These are phyloP conservation scores for Drosophila navojoa DNA, from an alignment of 1,140 invertebrate species.

Conservation along the genomic window DNA sequence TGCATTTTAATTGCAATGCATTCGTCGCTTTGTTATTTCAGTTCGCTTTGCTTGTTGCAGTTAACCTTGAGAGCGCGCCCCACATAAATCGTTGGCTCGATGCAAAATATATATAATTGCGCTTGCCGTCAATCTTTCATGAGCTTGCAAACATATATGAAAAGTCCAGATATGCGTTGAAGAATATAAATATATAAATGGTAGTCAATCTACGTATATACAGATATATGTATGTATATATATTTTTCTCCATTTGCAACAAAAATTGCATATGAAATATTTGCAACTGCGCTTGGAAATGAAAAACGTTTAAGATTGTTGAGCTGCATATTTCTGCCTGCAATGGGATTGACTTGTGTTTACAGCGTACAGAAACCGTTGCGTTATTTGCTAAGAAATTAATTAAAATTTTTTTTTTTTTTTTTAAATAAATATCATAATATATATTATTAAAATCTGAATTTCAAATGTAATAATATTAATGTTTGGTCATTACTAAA, in stretches of 20 bases:
- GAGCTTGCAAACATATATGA: conserved; percentile 1
- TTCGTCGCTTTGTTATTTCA: conserved; percentile 56
- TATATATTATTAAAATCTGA: no score
- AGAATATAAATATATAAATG: no score
- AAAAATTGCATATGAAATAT: conserved; percentile 46
- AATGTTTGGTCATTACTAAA: no score
- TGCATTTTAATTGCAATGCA: conserved; percentile 76
- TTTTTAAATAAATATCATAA: no score
- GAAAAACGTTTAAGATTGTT: conserved; percentile 44
- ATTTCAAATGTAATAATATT: no score
- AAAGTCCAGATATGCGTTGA: neutral
- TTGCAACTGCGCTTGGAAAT: conserved; percentile 58
- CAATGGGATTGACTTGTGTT: neutral
- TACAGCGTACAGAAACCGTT: no score
- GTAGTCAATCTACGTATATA: conserved; percentile 13
- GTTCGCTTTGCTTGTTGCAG: conserved; percentile 17
- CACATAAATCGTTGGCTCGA: conserved; percentile 40
- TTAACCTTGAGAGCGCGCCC: conserved; percentile 59
- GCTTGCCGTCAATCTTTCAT: conserved; percentile 35
- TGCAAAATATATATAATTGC: conserved; percentile 17
- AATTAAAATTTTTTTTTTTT: no score
- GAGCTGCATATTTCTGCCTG: neutral
- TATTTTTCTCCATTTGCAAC: conserved; percentile 18
- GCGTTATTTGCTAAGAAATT: no score
- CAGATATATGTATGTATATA: conserved; percentile 10